phyloP scores from a whole-genome alignment of 2,888 invertebrate species.

The Schrankia costaestrigalis region DNA sequence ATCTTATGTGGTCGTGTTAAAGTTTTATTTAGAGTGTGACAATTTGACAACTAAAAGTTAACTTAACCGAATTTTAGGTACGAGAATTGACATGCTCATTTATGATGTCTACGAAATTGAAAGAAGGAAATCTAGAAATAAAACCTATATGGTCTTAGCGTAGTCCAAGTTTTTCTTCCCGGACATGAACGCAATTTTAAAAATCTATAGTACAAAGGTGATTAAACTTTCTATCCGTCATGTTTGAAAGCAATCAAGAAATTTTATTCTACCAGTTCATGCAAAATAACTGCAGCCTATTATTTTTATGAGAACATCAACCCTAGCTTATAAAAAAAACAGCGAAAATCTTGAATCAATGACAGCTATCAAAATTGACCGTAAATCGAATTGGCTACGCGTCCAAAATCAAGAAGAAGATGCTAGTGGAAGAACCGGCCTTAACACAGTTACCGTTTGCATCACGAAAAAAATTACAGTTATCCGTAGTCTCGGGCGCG shows the following conservation, averaged over 20 bases:
- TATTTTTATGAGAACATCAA: constrained; percentile 26
- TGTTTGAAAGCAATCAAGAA: constrained; percentile 7
- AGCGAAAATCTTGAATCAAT: constrained; percentile 29
- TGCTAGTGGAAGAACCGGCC: constrained; percentile 60
- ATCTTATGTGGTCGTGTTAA: too few relatives aligned
- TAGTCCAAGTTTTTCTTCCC: too few relatives aligned
- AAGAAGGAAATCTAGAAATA: too few relatives aligned
- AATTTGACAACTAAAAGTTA: too few relatives aligned
- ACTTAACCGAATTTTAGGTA: too few relatives aligned
- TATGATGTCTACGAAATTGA: too few relatives aligned
- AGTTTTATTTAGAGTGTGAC: too few relatives aligned
- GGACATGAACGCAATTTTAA: too few relatives aligned
- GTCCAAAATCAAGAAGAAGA: constrained; percentile 54
- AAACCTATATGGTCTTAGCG: too few relatives aligned
- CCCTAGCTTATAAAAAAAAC: constrained; percentile 26
- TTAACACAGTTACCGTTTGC: constrained; percentile 65
- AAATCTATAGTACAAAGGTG: too few relatives aligned
- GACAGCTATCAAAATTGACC: constrained; percentile 31
- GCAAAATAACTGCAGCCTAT: constrained; percentile 31
- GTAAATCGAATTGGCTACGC: constrained; percentile 42
- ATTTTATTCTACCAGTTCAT: constrained; percentile 24
- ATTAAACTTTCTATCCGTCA: too few relatives aligned
- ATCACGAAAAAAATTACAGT: constrained; percentile 79
- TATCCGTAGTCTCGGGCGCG: constrained; percentile 57
- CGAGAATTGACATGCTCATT: too few relatives aligned